These are phyloP conservation scores for Nannospalax galili DNA, from an alignment of 2,113 vertebrate genomes.

Conservation along the genomic window DNA sequence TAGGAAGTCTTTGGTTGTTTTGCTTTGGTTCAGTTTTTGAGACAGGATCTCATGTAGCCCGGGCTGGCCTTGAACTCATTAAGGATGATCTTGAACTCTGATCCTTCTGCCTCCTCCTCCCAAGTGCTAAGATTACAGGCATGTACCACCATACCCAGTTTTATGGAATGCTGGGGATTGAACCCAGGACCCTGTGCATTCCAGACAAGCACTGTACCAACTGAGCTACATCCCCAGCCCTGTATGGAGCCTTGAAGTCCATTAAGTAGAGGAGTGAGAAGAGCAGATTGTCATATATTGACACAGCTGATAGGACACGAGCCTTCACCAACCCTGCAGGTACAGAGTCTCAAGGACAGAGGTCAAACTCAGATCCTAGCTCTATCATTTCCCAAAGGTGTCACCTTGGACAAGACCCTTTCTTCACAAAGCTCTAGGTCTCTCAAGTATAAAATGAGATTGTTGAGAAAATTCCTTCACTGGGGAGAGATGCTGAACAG, in stretches of 20 bases:
- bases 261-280: not conserved
- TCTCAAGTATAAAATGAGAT: not conserved
- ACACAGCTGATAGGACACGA: not conserved
- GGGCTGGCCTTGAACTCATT: not conserved
- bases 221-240: not conserved
- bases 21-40: not conserved
- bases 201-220: not conserved
- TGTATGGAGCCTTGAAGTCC: not conserved
- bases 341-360: not conserved
- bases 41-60: not conserved
- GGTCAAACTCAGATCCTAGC: not conserved
- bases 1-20: not conserved
- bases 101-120: not conserved
- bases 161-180: not conserved
- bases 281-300: not conserved
- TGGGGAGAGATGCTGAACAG: too few species aligned
- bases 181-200: not conserved
- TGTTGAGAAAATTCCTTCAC: not conserved
- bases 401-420: not conserved
- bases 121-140: too few species aligned
- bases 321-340: too few species aligned
- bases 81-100: not conserved
- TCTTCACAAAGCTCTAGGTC: not conserved
- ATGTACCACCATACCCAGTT: not conserved
- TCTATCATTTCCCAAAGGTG: not conserved